Evolutionary conservation across 2,113 vertebrate genomes (phyloP).

Genomic region (Mixornis gularis): DNA sequence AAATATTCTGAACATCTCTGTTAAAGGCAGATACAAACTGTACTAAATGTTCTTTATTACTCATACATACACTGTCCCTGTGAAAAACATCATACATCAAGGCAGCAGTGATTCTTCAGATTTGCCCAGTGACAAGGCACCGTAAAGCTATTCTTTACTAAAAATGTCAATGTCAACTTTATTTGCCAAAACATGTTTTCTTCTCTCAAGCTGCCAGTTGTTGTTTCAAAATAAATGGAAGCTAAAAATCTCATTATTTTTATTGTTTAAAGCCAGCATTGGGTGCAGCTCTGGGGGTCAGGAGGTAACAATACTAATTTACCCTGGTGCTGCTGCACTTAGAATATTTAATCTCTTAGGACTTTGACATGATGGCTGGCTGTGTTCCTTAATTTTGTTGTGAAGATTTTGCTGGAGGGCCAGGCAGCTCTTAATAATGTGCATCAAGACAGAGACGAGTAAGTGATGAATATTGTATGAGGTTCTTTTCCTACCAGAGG

Average conservation of each 20-base stretch:
- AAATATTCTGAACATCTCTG: conserved; percentile 33
- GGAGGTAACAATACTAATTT: conserved; percentile 59
- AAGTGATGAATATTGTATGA: conserved; percentile 22
- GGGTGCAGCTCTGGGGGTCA: conserved; percentile 37
- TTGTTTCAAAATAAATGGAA: conserved; percentile 61
- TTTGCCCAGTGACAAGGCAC: conserved; percentile 44
- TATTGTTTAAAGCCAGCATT: conserved; percentile 59
- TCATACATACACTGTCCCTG: background rate
- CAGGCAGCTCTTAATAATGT: conserved; percentile 23
- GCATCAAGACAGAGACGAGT: conserved; percentile 7
- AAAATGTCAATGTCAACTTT: conserved; percentile 65
- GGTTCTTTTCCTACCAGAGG: background rate
- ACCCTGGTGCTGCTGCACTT: conserved; percentile 29
- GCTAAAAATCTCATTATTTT: conserved; percentile 68
- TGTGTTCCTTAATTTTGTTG: conserved; percentile 47
- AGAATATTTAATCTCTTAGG: conserved; percentile 62
- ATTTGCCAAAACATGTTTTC: conserved; percentile 59
- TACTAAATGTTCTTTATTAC: conserved; percentile 37
- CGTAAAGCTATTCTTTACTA: conserved; percentile 32
- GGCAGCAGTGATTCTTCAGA: conserved; percentile 9
- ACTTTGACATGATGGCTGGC: conserved; percentile 51
- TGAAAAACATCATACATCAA: conserved; percentile 22
- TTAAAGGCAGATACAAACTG: conserved; percentile 18
- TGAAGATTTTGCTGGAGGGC: conserved; percentile 33
- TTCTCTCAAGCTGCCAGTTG: conserved; percentile 52